Evolutionary conservation across 2,113 vertebrate genomes (phyloP), one percentile per base, ranked within the genome.

Genomic region (Semnornis frantzii): DNA sequence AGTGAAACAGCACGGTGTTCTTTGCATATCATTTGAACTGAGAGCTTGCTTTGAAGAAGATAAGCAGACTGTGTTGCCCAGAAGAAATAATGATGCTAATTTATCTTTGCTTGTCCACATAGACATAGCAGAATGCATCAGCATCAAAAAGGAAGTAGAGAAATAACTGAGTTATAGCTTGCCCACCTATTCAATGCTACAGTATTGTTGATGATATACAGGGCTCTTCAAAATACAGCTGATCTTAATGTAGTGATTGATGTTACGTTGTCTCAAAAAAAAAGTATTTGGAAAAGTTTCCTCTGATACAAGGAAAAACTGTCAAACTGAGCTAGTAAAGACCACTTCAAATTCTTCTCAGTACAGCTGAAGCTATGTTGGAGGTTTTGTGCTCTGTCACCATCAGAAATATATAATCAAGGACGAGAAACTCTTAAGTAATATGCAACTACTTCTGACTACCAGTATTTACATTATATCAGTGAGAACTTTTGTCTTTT

Each of bases 11-110:
- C 80, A 39, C 69, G 82, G 89, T 85, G 82, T 7, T 95, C 93
- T 97, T 96, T 96, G 95, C 95, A 94, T 97, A 94, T 97, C 96
- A 87, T 94, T 96, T 95, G 94, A 97, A 94, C 93, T 55, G 73
- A 96, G 93, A 91, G 71, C 90, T 97, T 95, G 78, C 95, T 97
- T 96, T 96, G 72, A 96, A 93, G 90, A 92, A 97, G 96, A 95
- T 95, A 96, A 96, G 93, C 90, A 77, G 81, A n/a, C 94, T 82
- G 3, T 89, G 55, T 89, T 95, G 90, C 95, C 93, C 90, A 94
- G 77, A 91, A 93, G 94, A 95, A 96, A 77, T 96, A 97, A 92
- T 94, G 97, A 93, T 96, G 91, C 92, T 96, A 93, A 96, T 97
- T 98, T 95, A 95, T 97, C 96, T 97, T 90, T 92, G 74, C 82